A percentile compares a stretch with the other conserved stretches of the same genome.
These are phyloP conservation scores for Takifugu bimaculatus DNA, from an alignment of 2,113 vertebrate species.

Conservation along the genomic window DNA sequence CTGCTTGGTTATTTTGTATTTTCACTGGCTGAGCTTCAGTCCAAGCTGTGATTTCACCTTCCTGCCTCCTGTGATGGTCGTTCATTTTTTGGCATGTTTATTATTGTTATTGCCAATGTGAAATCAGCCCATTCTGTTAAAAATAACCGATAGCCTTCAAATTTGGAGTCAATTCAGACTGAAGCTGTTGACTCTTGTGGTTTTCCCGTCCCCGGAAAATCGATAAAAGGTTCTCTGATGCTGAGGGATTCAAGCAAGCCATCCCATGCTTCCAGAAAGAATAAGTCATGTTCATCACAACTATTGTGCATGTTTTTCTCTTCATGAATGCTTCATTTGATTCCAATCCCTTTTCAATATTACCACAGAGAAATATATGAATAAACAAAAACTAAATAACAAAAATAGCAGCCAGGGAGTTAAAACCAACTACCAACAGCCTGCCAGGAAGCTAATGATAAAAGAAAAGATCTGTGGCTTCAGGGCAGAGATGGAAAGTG, in stretches of 20 bases:
- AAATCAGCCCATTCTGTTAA: slow-evolving; percentile 23
- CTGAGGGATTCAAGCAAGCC: slow-evolving; percentile 14
- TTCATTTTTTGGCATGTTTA: slow-evolving; percentile 7
- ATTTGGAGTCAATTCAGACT: slow-evolving; percentile 45
- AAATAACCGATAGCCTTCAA: slow-evolving; percentile 25
- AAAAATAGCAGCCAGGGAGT: no score
- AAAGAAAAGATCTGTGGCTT: neutral
- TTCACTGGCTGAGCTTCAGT: slow-evolving; percentile 18
- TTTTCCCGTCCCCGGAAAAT: slow-evolving; percentile 50
- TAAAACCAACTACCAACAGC: neutral
- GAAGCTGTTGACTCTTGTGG: slow-evolving; percentile 45
- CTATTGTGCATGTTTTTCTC: no score
- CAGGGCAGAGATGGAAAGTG: neutral
- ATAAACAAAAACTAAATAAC: neutral
- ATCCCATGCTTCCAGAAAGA: slow-evolving; percentile 3
- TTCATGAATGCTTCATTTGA: no score
- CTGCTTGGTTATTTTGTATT: slow-evolving; percentile 6
- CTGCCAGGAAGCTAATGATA: neutral
- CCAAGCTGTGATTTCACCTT: slow-evolving; percentile 10
- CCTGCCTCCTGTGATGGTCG: slow-evolving; percentile 5
- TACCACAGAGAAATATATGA: neutral
- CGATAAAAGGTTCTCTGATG: slow-evolving; percentile 34
- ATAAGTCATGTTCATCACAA: slow-evolving; percentile 10
- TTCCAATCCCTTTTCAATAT: neutral
- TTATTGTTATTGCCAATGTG: slow-evolving; percentile 33